phyloP scores from a whole-genome alignment of 2,113 vertebrate species.

The Bubo bubo region DNA sequence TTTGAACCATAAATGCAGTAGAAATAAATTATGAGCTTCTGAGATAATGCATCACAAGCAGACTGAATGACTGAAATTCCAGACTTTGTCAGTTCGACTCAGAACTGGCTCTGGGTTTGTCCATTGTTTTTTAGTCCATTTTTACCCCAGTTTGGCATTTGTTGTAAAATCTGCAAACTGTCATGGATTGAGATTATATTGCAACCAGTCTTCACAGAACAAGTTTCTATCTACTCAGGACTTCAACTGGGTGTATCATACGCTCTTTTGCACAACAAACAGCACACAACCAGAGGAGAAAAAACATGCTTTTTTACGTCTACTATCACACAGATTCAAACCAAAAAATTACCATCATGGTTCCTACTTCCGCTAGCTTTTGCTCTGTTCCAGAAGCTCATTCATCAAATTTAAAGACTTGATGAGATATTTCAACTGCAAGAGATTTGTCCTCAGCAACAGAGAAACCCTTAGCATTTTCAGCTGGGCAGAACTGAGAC shows the following conservation, averaged over 20 bases:
- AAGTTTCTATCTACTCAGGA: neutral
- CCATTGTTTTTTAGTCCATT: fast-evolving
- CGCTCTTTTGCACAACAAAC: neutral
- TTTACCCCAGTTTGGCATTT: neutral
- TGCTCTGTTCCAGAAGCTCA: conserved; percentile 7
- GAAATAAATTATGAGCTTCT: neutral
- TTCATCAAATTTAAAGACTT: conserved; percentile 27
- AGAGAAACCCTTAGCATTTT: neutral
- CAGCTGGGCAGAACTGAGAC: neutral
- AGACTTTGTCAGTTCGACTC: neutral
- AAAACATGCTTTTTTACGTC: conserved; percentile 34
- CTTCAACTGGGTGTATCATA: neutral
- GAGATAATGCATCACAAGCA: fast-evolving
- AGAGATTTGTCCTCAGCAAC: neutral
- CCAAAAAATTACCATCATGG: neutral
- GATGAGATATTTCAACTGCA: conserved; percentile 33
- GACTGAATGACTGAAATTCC: neutral
- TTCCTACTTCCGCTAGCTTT: conserved; percentile 9
- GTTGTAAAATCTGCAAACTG: too few relatives aligned
- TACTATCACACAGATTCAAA: conserved; percentile 39
- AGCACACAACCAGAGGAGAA: neutral
- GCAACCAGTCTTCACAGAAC: neutral
- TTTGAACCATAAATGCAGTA: fast-evolving
- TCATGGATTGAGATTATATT: neutral
- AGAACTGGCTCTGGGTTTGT: too few relatives aligned